Percentiles rank a stretch among this genome's conserved stretches.
Evolutionary conservation across 1,140 invertebrate genomes (phyloP).

Genomic region (Olivierus martensii): DNA sequence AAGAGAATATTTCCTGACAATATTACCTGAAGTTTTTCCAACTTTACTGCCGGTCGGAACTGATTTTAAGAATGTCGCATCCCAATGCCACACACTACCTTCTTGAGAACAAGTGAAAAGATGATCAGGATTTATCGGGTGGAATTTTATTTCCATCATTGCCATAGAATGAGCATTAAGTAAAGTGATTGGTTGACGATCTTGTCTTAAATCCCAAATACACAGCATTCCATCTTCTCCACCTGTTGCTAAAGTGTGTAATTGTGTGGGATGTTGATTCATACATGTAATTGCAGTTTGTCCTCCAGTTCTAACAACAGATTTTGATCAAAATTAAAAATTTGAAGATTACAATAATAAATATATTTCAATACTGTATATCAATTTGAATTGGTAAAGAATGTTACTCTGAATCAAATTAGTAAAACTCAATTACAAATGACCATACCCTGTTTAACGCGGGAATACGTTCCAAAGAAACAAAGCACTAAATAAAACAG

Average conservation of each 20-base stretch:
- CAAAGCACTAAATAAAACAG: no score
- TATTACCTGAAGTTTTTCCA: no score
- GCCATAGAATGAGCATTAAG: constrained; percentile 58
- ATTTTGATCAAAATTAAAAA: no score
- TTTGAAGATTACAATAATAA: no score
- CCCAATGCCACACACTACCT: constrained; percentile 79
- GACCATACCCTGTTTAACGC: no score
- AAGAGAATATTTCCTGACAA: no score
- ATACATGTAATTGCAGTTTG: constrained; percentile 52
- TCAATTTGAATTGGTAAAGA: no score
- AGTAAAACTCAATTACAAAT: no score
- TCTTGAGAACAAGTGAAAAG: constrained; percentile 60
- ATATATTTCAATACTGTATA: no score
- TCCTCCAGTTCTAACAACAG: constrained; percentile 41
- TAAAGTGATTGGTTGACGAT: constrained; percentile 60
- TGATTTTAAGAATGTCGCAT: constrained; percentile 26
- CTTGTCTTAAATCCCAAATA: constrained; percentile 75
- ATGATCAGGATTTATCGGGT: constrained; percentile 64
- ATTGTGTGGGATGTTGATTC: constrained; percentile 66
- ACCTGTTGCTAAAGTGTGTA: constrained; percentile 64
- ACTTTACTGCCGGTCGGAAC: neutral
- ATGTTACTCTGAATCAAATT: no score
- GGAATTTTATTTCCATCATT: constrained; percentile 67
- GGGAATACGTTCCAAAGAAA: no score
- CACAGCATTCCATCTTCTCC: constrained; percentile 63